phyloP scores from a whole-genome alignment of 2,113 vertebrate species.

The Phalacrocorax pelagicus region DNA sequence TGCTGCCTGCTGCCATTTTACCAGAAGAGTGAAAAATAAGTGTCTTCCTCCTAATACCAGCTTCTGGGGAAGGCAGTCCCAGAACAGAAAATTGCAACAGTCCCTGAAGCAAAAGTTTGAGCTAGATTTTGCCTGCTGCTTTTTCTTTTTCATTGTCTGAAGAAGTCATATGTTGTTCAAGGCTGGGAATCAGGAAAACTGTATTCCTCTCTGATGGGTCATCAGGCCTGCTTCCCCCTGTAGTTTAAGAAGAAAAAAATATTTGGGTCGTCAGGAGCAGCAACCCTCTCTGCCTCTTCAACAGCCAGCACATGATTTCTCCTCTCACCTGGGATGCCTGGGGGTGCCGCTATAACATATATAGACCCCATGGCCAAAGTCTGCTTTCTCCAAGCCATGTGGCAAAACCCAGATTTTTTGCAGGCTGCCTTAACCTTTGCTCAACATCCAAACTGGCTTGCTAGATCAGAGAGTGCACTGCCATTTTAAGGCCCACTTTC shows the following conservation, averaged over 20 bases:
- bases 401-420: fast-evolving
- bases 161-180: not conserved
- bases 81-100: not conserved
- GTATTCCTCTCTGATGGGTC: not conserved
- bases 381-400: not conserved
- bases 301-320: not conserved
- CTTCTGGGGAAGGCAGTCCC: not conserved
- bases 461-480: not conserved
- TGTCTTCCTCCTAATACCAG: not conserved
- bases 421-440: not conserved
- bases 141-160: not conserved
- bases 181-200: not conserved
- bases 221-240: not conserved
- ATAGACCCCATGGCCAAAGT: not conserved
- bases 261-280: not conserved
- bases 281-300: not conserved
- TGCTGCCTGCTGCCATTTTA: not conserved
- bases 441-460: not conserved
- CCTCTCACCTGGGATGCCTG: not conserved
- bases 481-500: not conserved
- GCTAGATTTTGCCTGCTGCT: not conserved
- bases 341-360: not conserved
- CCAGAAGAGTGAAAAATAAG: not conserved
- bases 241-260: not conserved
- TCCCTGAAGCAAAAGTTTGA: not conserved